Conservation (phyloP, 1,140 invertebrate genomes). For the Wasmannia auropunctata region DNA sequence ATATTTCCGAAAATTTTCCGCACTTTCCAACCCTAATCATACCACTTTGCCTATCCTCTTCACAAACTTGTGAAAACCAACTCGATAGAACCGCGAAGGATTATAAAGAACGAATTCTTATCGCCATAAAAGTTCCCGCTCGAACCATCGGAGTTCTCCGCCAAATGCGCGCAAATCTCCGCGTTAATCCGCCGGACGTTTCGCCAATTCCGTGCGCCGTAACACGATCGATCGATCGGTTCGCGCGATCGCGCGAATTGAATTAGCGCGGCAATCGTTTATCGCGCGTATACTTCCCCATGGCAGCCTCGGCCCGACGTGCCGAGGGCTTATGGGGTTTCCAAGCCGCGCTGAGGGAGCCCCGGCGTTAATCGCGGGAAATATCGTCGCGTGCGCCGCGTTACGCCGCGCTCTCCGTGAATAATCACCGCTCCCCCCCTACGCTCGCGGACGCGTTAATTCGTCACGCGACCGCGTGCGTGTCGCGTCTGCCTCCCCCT, state of each 20-base stretch:
- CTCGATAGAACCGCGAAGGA: background rate
- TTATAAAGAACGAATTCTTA: background rate
- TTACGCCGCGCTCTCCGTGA: slow-evolving; percentile 19
- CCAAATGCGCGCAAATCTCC: background rate
- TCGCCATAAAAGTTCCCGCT: background rate
- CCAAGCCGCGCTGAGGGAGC: background rate
- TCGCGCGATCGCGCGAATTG: slow-evolving; percentile 56
- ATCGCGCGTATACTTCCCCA: slow-evolving; percentile 13
- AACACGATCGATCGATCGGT: slow-evolving; percentile 16
- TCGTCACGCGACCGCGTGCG: slow-evolving; percentile 50
- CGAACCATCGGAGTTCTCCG: background rate
- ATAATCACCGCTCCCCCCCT: too few species aligned
- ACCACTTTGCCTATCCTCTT: too few species aligned
- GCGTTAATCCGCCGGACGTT: slow-evolving; percentile 33
- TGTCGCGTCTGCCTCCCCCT: too few species aligned
- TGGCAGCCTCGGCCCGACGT: background rate
- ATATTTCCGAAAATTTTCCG: too few species aligned
- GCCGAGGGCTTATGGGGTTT: slow-evolving; percentile 7
- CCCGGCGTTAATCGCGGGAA: slow-evolving; percentile 49
- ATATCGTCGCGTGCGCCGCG: slow-evolving; percentile 49
- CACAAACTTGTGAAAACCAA: too few species aligned
- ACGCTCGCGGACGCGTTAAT: slow-evolving; percentile 27
- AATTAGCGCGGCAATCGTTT: slow-evolving; percentile 65
- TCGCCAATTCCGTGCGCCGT: slow-evolving; percentile 16
- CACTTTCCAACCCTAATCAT: too few species aligned